phyloP scores from a whole-genome alignment of 2,113 vertebrate species.

The Onychostruthus taczanowskii region DNA sequence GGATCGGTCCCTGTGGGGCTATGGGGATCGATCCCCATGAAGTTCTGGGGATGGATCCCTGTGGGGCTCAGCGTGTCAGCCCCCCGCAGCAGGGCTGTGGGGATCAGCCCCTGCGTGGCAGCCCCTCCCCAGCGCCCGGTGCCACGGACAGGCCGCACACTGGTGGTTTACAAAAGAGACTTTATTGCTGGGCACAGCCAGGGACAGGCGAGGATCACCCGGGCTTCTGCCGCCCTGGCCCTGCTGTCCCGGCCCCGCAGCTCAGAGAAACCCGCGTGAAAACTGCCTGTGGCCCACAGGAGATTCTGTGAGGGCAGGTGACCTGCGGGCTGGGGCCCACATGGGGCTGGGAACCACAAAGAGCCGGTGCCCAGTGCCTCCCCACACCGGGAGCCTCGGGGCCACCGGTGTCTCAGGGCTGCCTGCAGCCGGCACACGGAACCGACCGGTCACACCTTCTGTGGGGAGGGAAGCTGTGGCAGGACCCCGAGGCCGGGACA shows the following conservation, averaged over 20 bases:
- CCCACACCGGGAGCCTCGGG: background rate
- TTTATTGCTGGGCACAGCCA: constrained; percentile 76
- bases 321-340: background rate
- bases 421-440: background rate
- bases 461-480: background rate
- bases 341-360: background rate
- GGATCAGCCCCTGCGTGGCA: background rate
- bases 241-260: background rate
- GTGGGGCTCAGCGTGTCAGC: too few relatives aligned
- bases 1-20: background rate
- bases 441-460: background rate
- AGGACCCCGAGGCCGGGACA: background rate
- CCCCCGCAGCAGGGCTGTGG: background rate
- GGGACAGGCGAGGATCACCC: background rate
- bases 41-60: rapidly evolving
- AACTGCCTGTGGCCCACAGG: background rate
- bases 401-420: background rate
- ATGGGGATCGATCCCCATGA: rapidly evolving
- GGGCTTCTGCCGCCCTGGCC: background rate
- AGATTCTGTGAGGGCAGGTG: background rate
- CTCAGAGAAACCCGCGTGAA: background rate
- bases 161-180: constrained; percentile 71
- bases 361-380: background rate
- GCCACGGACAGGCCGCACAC: background rate
- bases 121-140: background rate